phyloP scores from a whole-genome alignment of 2,113 vertebrate genomes.

The Limnothrissa miodon region DNA sequence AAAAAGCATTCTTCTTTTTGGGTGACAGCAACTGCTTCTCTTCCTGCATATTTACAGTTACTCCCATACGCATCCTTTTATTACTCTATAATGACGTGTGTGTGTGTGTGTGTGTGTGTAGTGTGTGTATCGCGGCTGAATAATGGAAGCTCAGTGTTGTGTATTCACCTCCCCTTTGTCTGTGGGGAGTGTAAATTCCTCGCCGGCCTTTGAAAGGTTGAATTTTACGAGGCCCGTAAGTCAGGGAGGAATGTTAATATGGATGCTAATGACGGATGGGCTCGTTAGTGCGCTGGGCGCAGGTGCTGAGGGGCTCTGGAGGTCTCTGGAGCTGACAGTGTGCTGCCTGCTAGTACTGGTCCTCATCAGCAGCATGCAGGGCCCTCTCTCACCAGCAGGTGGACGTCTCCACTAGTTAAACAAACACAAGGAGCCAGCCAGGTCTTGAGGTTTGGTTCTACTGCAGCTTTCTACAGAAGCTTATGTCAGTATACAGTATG shows the following conservation, averaged over 20 bases:
- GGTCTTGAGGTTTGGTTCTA: not conserved
- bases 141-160: conserved; percentile 33
- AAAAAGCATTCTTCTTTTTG: not conserved
- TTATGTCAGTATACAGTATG: too few relatives aligned
- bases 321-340: conserved; percentile 13
- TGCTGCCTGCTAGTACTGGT: conserved; percentile 2
- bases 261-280: conserved; percentile 46
- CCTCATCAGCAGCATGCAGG: not conserved
- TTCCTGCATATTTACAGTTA: conserved; percentile 14
- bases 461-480: not conserved
- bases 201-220: conserved; percentile 41
- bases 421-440: not conserved
- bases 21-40: not conserved
- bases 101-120: conserved; percentile 8
- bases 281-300: conserved; percentile 35
- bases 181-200: conserved; percentile 48
- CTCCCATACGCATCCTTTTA: conserved; percentile 26
- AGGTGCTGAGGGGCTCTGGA: not conserved
- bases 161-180: conserved; percentile 41
- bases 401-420: not conserved
- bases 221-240: conserved; percentile 50
- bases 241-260: conserved; percentile 50
- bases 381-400: not conserved
- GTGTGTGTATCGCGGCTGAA: conserved; percentile 10
- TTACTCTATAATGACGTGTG: not conserved